Percentiles rank a stretch among this genome's conserved stretches.
Conservation (phyloP, 2,888 invertebrate species). For the Ormyrus rosae region DNA sequence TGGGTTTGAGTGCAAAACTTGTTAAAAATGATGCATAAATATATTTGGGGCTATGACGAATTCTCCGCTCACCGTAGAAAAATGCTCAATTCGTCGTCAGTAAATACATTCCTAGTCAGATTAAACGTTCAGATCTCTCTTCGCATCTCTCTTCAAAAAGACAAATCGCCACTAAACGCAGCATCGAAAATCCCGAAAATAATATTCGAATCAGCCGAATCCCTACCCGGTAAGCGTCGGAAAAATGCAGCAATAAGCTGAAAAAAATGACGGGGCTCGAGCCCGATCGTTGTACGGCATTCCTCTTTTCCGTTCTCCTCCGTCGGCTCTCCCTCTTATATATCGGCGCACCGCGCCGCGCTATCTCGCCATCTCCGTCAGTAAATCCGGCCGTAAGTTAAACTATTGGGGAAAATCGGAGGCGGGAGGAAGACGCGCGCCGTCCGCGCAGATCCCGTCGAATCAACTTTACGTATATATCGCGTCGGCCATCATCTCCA, state of each 20-base stretch:
- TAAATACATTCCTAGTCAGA: too few species aligned
- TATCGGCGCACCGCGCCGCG: constrained; percentile 63
- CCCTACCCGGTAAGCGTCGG: neutral
- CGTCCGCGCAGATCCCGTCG: constrained; percentile 66
- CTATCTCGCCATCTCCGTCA: constrained; percentile 70
- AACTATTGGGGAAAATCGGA: constrained; percentile 74
- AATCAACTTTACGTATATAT: constrained; percentile 75
- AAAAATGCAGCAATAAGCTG: too few species aligned
- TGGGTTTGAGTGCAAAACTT: too few species aligned
- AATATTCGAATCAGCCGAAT: neutral
- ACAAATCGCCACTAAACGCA: too few species aligned
- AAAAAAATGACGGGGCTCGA: too few species aligned
- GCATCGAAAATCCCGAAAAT: too few species aligned
- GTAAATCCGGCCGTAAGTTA: constrained; percentile 76
- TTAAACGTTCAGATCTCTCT: too few species aligned
- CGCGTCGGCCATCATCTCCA: constrained; percentile 75
- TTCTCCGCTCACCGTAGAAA: too few species aligned
- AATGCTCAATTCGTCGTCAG: too few species aligned
- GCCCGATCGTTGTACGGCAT: neutral
- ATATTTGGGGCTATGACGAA: too few species aligned
- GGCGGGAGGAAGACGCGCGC: constrained; percentile 58
- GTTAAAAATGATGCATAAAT: too few species aligned
- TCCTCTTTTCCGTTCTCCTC: constrained; percentile 13
- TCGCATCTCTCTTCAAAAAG: too few species aligned
- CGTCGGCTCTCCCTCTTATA: constrained; percentile 9